These are phyloP conservation scores for Aromia moschata DNA, from an alignment of 2,888 invertebrate species.

Conservation along the genomic window DNA sequence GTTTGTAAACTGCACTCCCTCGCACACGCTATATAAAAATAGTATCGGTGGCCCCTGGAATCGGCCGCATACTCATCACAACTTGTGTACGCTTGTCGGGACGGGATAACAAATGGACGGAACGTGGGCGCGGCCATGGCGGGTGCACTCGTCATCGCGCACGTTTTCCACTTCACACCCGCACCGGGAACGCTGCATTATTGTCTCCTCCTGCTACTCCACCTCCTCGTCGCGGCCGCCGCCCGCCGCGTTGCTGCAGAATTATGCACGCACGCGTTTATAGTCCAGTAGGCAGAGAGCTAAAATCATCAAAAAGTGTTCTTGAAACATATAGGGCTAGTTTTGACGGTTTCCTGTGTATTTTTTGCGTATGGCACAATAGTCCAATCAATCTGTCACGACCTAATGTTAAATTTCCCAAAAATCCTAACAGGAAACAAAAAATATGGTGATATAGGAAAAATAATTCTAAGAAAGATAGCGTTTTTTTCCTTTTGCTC, in stretches of 20 bases:
- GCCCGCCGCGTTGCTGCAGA: background rate
- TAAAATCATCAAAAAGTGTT: too few species aligned
- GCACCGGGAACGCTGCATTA: background rate
- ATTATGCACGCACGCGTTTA: slow-evolving; percentile 8
- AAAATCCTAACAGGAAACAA: too few species aligned
- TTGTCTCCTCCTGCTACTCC: background rate
- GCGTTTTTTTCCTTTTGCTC: too few species aligned
- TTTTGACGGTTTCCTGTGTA: too few species aligned
- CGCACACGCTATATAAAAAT: slow-evolving; percentile 42
- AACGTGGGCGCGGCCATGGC: slow-evolving; percentile 27
- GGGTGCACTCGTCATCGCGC: slow-evolving; percentile 6
- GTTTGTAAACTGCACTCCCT: slow-evolving; percentile 43
- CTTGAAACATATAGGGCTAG: too few species aligned
- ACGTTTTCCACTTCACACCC: slow-evolving; percentile 22
- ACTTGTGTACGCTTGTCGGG: slow-evolving; percentile 41
- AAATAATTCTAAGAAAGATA: too few species aligned
- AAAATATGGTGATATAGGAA: too few species aligned
- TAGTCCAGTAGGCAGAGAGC: too few species aligned
- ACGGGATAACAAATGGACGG: slow-evolving; percentile 33
- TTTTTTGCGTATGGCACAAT: too few species aligned
- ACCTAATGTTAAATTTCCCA: too few species aligned
- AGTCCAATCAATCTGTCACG: too few species aligned
- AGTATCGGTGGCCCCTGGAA: slow-evolving; percentile 41
- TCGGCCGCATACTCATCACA: slow-evolving; percentile 37
- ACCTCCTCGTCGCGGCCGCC: background rate